Base-by-base conservation (phyloP, 2,888 invertebrate species). In the Cephonodes hylas region DNA sequence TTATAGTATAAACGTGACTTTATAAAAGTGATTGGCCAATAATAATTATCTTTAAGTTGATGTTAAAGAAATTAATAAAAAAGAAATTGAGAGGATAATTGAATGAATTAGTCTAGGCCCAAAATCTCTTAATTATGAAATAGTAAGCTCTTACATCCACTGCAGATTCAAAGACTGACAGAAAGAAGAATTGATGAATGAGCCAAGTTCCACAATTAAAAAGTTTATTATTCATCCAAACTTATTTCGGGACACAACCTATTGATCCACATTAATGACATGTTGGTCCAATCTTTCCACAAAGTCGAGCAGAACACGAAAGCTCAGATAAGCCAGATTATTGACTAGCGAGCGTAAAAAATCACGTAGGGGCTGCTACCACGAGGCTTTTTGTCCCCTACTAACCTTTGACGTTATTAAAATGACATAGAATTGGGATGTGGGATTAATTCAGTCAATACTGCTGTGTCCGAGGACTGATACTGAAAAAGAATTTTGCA, bases 281-380 rank as follows among this genome's bases (percentile, higher is more conserved):
- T 44, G 20, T 44, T 18, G 44, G 18, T 63, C 63, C 69, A 67
- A 74, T 72, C 71, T 68, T 67, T 67, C 64, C 64, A 65, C 68
- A 63, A 66, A 68, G 63, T 66, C 63, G 46, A 64, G 68, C 73
- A 68, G 66, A 60, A 60, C 44, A 56, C 59, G 34, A 34, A 15
- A 59, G 20, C 61, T 57, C 48, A 53, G 53, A 27, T 31, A 53
- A 53, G 53, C 27, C 27, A 25, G 18, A 53, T 27, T 53, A 53
- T 53, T 27, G 27, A 53, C 53, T 67, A 67, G 63, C 64, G 62
- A 74, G 64, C 68, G 63, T 64, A 68, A 74, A 73, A 60, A 44
- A 44, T 44, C 3, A 44, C 8, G 44, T 7, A 20, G 3, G 20
- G 10, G 20, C 18, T 20, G 20, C 18, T 8, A 10, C 44, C 20